Evolutionary conservation across 1,140 invertebrate species (phyloP), one percentile per base, ranked within the genome.

Genomic region (Platyura marginata): DNA sequence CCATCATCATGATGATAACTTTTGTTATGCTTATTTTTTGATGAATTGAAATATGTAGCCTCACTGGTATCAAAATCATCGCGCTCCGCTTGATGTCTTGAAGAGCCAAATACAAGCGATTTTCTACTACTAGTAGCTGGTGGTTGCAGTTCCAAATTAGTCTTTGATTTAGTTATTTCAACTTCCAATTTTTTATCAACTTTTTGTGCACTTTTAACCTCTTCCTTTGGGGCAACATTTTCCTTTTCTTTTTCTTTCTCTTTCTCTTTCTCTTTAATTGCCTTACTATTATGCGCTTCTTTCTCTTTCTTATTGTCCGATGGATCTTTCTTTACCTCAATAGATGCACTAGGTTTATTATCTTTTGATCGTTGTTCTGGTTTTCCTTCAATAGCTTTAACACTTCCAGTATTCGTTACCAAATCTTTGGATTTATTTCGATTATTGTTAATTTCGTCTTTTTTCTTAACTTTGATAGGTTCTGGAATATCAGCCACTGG

Each of bases 181-280:
- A n/a, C 11, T 22, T 38, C 23, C 11, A 18, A 33, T 13, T 20
- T 37, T 25, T 44, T 32, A 15, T 46, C 23, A 43, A 38, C 10
- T 48, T 45, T 23, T 37, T 42, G 8, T 45, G 15, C 36, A 34
- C n/a, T 4, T 36, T 40, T 5, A n/a, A 21, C 13, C 15, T 43
- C 52, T n/a, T 53, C 61, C 13, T 65, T 64, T 36, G 62, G 62
- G 3, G 59, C 49, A 22, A 57, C 40, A 41, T 61, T 61, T 47
- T 61, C 59, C n/a, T 61, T 61, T 29, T 61, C 59, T 20, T 39
- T 34, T 20, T 32, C 22, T 10, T 25, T 41, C 10, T 4, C 16
- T 15, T 19, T 20, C 6, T 25, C 21, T 15, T 32, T 41, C 6
- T 10, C 6, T n/a, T n/a, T n/a, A n/a, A n/a, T n/a, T n/a, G n/a